Evolutionary conservation across 2,888 invertebrate species (phyloP).

Genomic region (Pharmacophagus antenor): DNA sequence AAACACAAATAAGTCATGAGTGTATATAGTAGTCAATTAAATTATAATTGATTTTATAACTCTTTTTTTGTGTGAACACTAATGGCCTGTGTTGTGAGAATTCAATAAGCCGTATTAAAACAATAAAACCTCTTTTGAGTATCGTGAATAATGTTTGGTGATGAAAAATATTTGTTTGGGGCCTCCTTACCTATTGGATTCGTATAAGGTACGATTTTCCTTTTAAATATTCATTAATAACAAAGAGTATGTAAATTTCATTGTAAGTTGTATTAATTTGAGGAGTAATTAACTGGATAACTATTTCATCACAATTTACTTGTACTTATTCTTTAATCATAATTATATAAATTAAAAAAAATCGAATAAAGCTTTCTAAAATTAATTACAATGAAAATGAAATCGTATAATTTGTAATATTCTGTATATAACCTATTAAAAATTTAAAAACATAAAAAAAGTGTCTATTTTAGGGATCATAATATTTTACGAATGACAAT

Average conservation of each 20-base stretch:
- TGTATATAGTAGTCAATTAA: not conserved
- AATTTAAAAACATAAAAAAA: too few species aligned
- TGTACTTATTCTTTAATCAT: too few species aligned
- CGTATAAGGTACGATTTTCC: conserved; percentile 54
- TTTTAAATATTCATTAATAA: not conserved
- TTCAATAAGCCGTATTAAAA: conserved; percentile 10
- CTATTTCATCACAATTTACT: too few species aligned
- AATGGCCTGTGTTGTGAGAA: conserved; percentile 10
- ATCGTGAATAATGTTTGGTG: conserved; percentile 45
- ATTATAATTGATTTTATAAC: not conserved
- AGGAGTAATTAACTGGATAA: not conserved
- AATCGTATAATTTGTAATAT: too few species aligned
- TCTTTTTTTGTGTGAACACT: not conserved
- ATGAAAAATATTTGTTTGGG: conserved; percentile 39
- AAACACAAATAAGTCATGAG: conserved; percentile 8
- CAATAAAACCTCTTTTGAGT: conserved; percentile 32
- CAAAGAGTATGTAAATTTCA: too few species aligned
- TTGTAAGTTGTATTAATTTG: not conserved
- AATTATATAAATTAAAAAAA: too few species aligned
- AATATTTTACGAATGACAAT: too few species aligned
- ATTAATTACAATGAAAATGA: too few species aligned
- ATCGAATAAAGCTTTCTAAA: too few species aligned
- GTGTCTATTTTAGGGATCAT: too few species aligned
- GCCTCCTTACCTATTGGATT: conserved; percentile 49
- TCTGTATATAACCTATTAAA: too few species aligned